Evolutionary conservation across 2,113 vertebrate species (phyloP), one percentile per base, ranked within the genome.

Genomic region (Hippoglossus stenolepis): DNA sequence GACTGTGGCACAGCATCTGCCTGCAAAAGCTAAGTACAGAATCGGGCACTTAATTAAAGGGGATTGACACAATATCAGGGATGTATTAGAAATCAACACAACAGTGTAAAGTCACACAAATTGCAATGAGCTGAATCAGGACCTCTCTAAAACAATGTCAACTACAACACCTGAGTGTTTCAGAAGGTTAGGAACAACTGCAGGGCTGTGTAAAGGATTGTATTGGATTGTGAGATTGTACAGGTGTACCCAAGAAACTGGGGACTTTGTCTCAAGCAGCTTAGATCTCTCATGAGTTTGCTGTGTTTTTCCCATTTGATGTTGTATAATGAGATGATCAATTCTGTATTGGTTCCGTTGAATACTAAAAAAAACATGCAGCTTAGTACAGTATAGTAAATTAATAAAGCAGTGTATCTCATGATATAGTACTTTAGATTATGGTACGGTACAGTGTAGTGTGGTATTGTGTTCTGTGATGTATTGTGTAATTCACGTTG

Each of bases 41-140:
- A 77, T 24, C 66, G 74, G 40, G 51, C 56, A 14, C 72, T 80
- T 81, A 63, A 81, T 86, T 84, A 86, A 73, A 78, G 62, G 51
- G 31, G 71, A 67, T 21, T 31, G 73, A 80, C 49, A 66, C 51
- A 62, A 53, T 67, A 72, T 82, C 49, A 73, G 40, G 28, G 75
- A 56, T 60, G 57, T 40, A 78, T 40, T 67, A 4, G 24, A 77
- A 57, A 62, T 79, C 5, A 59, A 20, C 60, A 47, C 3, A 2
- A 7, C 12, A 28, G 49, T 49, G 23, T 5, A 47, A 40, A 71
- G 26, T 23, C 15, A 18, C 62, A 20, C 20, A 59, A 20, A 61
- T 65, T 45, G 61, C 28, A 38, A 7, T 17, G 14, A 72, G 53
- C 17, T 63, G 21, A 79, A 26, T 76, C 14, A 54, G 49, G 49